Evolutionary conservation across 2,888 invertebrate species (phyloP).

Genomic region (Pristionchus maxplancki): DNA sequence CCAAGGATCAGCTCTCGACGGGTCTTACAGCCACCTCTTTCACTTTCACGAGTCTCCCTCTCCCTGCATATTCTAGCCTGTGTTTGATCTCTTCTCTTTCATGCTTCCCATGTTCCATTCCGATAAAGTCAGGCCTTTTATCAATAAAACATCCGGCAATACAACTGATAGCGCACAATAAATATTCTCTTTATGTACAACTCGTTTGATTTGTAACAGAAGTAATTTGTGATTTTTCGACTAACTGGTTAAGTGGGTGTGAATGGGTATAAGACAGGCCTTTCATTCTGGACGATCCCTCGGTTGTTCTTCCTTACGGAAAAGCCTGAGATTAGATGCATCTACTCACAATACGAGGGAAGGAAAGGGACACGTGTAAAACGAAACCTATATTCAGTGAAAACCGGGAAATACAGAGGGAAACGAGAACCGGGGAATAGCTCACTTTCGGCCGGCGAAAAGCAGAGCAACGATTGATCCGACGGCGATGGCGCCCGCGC

Average conservation of each 20-base stretch:
- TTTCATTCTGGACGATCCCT: neutral
- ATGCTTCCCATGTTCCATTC: neutral
- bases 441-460: conserved; percentile 55
- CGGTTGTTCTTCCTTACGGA: conserved; percentile 30
- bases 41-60: conserved; percentile 6
- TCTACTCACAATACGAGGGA: conserved; percentile 12
- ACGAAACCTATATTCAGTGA: neutral
- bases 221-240: neutral
- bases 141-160: neutral
- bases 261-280: neutral
- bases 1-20: neutral
- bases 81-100: conserved; percentile 13
- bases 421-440: conserved; percentile 1
- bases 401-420: neutral
- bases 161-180: neutral
- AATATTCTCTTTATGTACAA: conserved; percentile 34
- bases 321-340: conserved; percentile 26
- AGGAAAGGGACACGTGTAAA: neutral
- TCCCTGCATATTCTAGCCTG: neutral
- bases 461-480: conserved; percentile 67
- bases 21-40: neutral
- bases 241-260: neutral
- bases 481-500: conserved; percentile 69
- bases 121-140: neutral
- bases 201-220: conserved; percentile 15